phyloP scores from a whole-genome alignment of 2,888 invertebrate genomes.

The Chouioia cunea region DNA sequence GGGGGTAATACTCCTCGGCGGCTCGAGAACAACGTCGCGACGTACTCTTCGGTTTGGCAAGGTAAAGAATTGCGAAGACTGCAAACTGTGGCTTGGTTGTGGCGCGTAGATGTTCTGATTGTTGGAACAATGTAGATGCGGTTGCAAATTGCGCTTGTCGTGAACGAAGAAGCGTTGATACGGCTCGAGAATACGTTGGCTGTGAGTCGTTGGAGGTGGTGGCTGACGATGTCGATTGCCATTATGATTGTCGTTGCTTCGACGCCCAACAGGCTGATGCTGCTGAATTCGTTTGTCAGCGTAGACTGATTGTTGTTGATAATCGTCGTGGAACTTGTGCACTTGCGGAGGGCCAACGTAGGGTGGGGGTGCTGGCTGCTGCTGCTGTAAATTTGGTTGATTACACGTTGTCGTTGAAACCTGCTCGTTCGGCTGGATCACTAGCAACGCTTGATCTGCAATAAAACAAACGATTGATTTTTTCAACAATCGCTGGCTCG shows the following conservation, averaged over 20 bases:
- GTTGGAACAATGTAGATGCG: conserved; percentile 9
- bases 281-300: conserved; percentile 45
- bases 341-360: conserved; percentile 59
- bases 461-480: conserved; percentile 48
- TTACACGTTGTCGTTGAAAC: conserved; percentile 53
- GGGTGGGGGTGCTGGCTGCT: conserved; percentile 55
- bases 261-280: conserved; percentile 8
- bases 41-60: conserved; percentile 69
- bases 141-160: conserved; percentile 23
- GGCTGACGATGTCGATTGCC: conserved; percentile 41
- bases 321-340: conserved; percentile 45
- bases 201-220: conserved; percentile 16
- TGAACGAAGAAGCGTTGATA: conserved; percentile 28
- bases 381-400: conserved; percentile 47
- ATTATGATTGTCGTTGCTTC: conserved; percentile 37
- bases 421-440: conserved; percentile 49
- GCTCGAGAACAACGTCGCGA: conserved; percentile 63
- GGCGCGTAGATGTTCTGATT: conserved; percentile 43
- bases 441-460: conserved; percentile 63
- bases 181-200: conserved; percentile 25
- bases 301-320: conserved; percentile 28
- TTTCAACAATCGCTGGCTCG: neutral
- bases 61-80: conserved; percentile 64
- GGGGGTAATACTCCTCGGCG: conserved; percentile 70
- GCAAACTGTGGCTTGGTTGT: conserved; percentile 40